Base-by-base conservation (phyloP, 2,797 vertebrate genomes). In the Synanceia verrucosa region DNA sequence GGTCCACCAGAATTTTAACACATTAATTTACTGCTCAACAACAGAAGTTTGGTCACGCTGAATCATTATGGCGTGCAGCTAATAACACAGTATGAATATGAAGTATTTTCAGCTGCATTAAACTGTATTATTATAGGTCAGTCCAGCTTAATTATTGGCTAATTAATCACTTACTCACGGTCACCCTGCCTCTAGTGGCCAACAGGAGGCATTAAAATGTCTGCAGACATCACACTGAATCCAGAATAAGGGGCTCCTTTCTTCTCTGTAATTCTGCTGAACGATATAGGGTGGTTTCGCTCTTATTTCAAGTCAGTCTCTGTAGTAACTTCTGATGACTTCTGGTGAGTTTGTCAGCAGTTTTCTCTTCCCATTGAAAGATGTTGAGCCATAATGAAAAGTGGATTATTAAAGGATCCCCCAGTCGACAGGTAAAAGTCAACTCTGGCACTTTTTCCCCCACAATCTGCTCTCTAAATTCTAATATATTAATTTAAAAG, bases 281-380 rank as follows among this genome's bases (percentile, higher is more conserved):
- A 36, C 29, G 21, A 24, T 47, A n/a, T 10, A 0, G 0, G 1
- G 0, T 59, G 11, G 29, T 57, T 34, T 13, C 6, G 5, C 6
- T 33, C 3, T 47, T 64, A 31, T 24, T 24, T 3, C 4, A 5
- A n/a, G 16, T 46, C 11, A 23, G 18, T 10, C 18, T 46, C 12
- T 16, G 33, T 12, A 63, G 8, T 16, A 50, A 37, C 2, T 16
- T 61, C 4, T 28, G n/a, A 23, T 59, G 65, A 29, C n/a, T 65
- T 67, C 7, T 60, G 50, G 1, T 66, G 19, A 41, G n/a, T 60
- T 37, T 56, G 14, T 52, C 29, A 56, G 10, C 50, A 57, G n/a
- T 57, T 56, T 39, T 51, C 18, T 60, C 23, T 51, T 28, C 70
- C 9, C 18, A 14, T 9, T 48, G 7, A 65, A 55, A 24, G 33